phyloP scores from a whole-genome alignment of 2,797 vertebrate species.

The Anableps anableps region DNA sequence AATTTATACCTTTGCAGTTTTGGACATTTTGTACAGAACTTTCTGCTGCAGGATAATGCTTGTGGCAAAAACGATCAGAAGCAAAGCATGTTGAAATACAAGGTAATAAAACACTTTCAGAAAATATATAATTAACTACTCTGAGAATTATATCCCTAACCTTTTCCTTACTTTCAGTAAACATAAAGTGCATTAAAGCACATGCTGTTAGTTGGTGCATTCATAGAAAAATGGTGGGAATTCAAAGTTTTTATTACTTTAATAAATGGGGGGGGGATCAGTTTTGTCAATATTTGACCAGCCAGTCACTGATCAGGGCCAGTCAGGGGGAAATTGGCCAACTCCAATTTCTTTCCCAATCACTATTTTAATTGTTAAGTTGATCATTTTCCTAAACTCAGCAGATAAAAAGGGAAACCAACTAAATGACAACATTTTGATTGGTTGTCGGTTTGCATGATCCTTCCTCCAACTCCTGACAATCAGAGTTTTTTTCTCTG shows the following conservation, averaged over 20 bases:
- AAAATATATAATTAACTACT: too few relatives aligned
- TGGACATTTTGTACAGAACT: too few relatives aligned
- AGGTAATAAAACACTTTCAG: too few relatives aligned
- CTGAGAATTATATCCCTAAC: too few relatives aligned
- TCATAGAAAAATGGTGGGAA: not conserved
- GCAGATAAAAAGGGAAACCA: not conserved
- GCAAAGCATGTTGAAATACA: not conserved
- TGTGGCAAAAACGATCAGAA: not conserved
- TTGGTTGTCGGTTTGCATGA: not conserved
- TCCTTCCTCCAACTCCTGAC: not conserved
- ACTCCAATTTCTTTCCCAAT: not conserved
- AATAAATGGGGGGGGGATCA: not conserved
- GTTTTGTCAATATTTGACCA: not conserved
- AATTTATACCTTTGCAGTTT: too few relatives aligned
- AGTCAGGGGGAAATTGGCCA: not conserved
- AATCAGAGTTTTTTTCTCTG: not conserved
- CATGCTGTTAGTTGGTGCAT: too few relatives aligned
- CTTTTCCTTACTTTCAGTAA: too few relatives aligned
- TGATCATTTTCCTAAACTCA: not conserved
- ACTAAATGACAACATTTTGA: not conserved
- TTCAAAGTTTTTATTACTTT: not conserved
- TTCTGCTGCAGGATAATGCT: too few relatives aligned
- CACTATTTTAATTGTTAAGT: not conserved
- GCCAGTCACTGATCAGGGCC: not conserved
- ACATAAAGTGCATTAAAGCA: too few relatives aligned